Conservation (phyloP, 2,797 vertebrate genomes). For the Hemibagrus guttatus region DNA sequence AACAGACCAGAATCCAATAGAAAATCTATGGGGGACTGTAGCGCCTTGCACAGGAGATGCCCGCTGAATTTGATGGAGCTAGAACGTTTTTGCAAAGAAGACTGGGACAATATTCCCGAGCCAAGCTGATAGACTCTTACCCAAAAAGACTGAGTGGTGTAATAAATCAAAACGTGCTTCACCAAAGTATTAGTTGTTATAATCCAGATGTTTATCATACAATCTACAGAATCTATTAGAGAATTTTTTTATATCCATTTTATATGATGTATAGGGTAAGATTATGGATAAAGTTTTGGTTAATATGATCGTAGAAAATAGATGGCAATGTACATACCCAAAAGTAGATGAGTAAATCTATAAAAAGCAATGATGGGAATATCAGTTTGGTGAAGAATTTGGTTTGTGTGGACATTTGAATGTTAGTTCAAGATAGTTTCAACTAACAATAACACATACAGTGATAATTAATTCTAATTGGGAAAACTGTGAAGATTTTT, state of each 20-base stretch:
- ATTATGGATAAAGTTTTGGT: neutral
- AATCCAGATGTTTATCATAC: too few relatives aligned
- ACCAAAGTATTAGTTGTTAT: too few relatives aligned
- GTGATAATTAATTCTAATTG: neutral
- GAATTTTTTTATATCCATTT: neutral
- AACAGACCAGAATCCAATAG: too few relatives aligned
- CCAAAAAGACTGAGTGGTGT: too few relatives aligned
- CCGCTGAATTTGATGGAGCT: too few relatives aligned
- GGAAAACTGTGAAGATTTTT: neutral
- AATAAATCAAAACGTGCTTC: too few relatives aligned
- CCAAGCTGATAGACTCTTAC: too few relatives aligned
- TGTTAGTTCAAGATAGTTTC: neutral
- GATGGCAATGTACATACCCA: neutral
- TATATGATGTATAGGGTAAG: neutral
- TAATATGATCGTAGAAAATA: neutral
- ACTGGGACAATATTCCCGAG: too few relatives aligned
- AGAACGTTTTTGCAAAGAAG: too few relatives aligned
- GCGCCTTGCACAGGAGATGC: too few relatives aligned
- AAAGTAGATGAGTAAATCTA: neutral
- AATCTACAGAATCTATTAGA: too few relatives aligned
- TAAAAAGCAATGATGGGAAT: neutral
- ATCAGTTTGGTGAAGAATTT: neutral
- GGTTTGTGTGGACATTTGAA: neutral
- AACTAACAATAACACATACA: neutral
- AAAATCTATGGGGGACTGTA: too few relatives aligned